A percentile compares a stretch with the other conserved stretches of the same genome.
phyloP scores from a whole-genome alignment of 2,113 vertebrate species.

The Ginglymostoma cirratum region DNA sequence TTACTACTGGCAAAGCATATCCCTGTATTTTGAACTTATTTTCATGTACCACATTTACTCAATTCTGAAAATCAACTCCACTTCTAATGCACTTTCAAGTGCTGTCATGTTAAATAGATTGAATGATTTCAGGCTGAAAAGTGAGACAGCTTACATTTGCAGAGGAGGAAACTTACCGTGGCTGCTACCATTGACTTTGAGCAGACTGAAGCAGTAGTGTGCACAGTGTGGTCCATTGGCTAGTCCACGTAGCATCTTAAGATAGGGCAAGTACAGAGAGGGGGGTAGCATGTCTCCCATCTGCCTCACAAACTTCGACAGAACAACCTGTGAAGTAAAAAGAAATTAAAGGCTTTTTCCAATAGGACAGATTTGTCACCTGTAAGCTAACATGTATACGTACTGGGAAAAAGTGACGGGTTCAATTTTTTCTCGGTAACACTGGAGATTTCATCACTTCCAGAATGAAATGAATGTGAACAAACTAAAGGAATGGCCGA shows the following conservation, averaged over 20 bases:
- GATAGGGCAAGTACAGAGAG: constrained; percentile 87
- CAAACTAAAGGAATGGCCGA: background rate
- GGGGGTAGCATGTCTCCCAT: constrained; percentile 93
- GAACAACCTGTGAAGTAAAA: constrained; percentile 72
- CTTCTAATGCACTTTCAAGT: background rate
- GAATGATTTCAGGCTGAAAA: background rate
- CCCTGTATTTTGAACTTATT: background rate
- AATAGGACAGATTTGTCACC: background rate
- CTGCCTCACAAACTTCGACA: constrained; percentile 97
- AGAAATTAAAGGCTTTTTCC: constrained; percentile 12
- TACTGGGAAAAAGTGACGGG: background rate
- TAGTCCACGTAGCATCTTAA: constrained; percentile 87
- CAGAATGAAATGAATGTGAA: background rate
- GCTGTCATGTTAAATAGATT: background rate
- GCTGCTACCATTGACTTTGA: constrained; percentile 89
- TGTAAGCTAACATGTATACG: background rate
- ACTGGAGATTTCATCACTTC: background rate
- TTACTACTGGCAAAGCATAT: background rate
- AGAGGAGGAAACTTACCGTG: constrained; percentile 68
- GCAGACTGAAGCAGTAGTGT: constrained; percentile 93
- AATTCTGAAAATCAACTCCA: background rate
- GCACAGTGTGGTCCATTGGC: constrained; percentile 87
- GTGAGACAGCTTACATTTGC: background rate
- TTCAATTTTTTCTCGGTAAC: background rate
- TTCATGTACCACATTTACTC: background rate